Evolutionary conservation across 2,797 vertebrate genomes (phyloP), one percentile per base, ranked within the genome.

Genomic region (Malurus leucopterus): DNA sequence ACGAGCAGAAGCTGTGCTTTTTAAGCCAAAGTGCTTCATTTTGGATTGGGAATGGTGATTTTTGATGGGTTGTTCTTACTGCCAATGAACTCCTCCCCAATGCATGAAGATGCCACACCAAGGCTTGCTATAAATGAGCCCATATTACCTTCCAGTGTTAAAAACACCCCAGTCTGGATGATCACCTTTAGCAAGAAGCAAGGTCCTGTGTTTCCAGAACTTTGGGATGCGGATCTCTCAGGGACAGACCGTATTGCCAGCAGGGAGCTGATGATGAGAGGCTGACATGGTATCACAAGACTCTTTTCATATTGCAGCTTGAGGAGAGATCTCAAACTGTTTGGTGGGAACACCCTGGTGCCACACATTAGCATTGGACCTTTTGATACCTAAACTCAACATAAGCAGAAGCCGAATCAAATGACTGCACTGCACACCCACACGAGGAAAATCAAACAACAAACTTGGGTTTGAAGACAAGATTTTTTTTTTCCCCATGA

Each of bases 371-470:
- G 51, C 55, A 78, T 26, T 67, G 74, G 80, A 67, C 22, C 21
- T 80, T 89, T 57, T 9, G 1, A 79, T 13, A 87, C 29, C 67
- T 83, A 29, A 83, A 80, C 44, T 59, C 50, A 86, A 53, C 57
- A 26, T 13, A 74, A 87, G 44, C 54, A 83, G n/a, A 83, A 82
- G 76, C 16, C 26, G 73, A 75, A 67, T 27, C 79, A 87, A 77
- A 87, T 73, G 38, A 91, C 80, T 67, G 29, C 50, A 24, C 38
- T 59, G 22, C 17, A 87, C 55, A 1, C 76, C 86, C 84, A 94
- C 82, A 55, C 59, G 3, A 61, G 29, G 55, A 80, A 17, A 85
- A 83, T 61, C 76, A 92, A 89, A 90, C 63, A 89, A 67, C 71
- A 78, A 73, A 67, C 46, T 55, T 43, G 21, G n/a, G 51, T 79